Evolutionary conservation across 2,888 invertebrate species (phyloP).

Genomic region (Parnassius apollo): DNA sequence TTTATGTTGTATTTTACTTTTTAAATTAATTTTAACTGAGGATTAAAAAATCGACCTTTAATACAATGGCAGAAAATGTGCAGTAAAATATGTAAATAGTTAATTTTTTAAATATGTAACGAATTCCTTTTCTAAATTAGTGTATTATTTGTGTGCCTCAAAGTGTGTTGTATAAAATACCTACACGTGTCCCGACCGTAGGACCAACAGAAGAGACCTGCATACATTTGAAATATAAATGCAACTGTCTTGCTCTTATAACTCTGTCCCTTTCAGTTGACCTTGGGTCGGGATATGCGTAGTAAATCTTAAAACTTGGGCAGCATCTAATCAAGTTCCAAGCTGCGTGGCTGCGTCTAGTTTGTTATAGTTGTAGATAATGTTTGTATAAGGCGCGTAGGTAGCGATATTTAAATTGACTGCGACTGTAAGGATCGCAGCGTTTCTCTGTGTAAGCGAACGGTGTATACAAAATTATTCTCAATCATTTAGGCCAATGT

Average conservation of each 20-base stretch:
- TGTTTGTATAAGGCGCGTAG: conserved; percentile 73
- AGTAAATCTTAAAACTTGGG: not conserved
- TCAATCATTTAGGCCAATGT: conserved; percentile 61
- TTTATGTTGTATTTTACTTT: too few relatives aligned
- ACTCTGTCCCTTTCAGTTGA: too few relatives aligned
- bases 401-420: conserved; percentile 59
- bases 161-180: not conserved
- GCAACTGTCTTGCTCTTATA: too few relatives aligned
- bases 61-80: not conserved
- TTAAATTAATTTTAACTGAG: too few relatives aligned
- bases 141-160: not conserved
- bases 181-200: too few relatives aligned
- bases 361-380: conserved; percentile 66
- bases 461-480: conserved; percentile 50
- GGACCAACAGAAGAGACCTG: too few relatives aligned
- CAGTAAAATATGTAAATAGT: not conserved
- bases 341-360: not conserved
- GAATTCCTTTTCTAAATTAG: not conserved
- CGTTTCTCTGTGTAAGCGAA: conserved; percentile 39
- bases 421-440: not conserved
- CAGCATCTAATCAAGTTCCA: not conserved
- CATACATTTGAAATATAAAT: too few relatives aligned
- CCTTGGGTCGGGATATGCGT: too few relatives aligned
- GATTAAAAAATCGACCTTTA: too few relatives aligned
- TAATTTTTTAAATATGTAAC: not conserved